Conservation (phyloP, 2,797 vertebrate genomes). For the Danio albolineatus region DNA sequence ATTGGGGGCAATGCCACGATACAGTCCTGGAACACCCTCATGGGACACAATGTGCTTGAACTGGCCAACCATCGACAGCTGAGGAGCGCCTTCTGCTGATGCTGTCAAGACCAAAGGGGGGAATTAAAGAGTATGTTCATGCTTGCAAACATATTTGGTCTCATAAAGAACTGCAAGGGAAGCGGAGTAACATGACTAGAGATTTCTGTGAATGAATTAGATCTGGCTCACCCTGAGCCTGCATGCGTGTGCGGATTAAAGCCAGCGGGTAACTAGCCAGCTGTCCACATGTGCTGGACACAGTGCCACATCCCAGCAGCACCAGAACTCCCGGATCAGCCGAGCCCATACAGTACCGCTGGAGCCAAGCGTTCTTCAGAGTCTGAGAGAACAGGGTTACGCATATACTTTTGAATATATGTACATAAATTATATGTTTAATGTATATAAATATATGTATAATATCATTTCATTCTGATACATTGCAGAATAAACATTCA, state of each 20-base stretch:
- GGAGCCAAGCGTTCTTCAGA: constrained; percentile 89
- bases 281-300: constrained; percentile 93
- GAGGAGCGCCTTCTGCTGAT: constrained; percentile 81
- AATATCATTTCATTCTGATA: no score
- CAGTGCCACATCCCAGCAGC: constrained; percentile 87
- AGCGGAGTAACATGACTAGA: not conserved
- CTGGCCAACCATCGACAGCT: constrained; percentile 88
- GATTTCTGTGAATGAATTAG: not conserved
- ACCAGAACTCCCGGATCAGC: constrained; percentile 91
- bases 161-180: not conserved
- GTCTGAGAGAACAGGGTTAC: constrained; percentile 73
- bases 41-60: constrained; percentile 87
- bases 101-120: constrained; percentile 53
- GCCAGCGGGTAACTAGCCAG: constrained; percentile 92
- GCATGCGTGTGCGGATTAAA: constrained; percentile 93
- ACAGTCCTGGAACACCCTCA: constrained; percentile 89
- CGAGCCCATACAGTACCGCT: constrained; percentile 83
- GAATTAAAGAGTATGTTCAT: not conserved
- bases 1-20: constrained; percentile 92
- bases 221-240: constrained; percentile 87
- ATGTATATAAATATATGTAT: no score
- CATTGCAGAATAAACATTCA: no score
- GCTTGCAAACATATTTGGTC: not conserved
- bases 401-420: not conserved
- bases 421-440: no score